A percentile compares a stretch with the other conserved stretches of the same genome.
phyloP scores from a whole-genome alignment of 2,888 invertebrate genomes.

The Drosophila greeni region DNA sequence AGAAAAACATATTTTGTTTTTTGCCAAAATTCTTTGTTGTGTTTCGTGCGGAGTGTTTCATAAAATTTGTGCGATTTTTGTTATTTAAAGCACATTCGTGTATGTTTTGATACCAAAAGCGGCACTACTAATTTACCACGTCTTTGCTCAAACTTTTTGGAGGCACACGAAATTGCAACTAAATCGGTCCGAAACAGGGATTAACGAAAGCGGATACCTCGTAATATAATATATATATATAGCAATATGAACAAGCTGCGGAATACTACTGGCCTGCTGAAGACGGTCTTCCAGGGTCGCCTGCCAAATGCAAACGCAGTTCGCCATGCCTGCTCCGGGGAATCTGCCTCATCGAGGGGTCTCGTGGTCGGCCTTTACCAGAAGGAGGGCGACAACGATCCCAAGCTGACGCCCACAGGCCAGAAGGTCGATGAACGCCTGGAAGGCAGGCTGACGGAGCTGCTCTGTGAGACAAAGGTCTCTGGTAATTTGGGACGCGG shows the following conservation, averaged over 20 bases:
- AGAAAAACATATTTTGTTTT: conserved; percentile 3
- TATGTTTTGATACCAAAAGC: background rate
- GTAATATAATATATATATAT: background rate
- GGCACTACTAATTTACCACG: background rate
- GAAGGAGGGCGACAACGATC: conserved; percentile 76
- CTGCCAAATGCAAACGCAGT: background rate
- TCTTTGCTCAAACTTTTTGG: background rate
- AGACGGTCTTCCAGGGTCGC: background rate
- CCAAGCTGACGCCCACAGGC: conserved; percentile 79
- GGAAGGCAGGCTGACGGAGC: conserved; percentile 78
- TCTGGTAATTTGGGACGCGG: conserved; percentile 73
- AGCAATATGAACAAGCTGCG: conserved; percentile 43
- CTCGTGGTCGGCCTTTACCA: conserved; percentile 80
- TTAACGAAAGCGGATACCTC: background rate
- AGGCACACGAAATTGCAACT: conserved; percentile 11
- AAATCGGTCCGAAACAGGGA: conserved; percentile 10
- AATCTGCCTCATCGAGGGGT: conserved; percentile 74
- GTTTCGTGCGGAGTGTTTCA: conserved; percentile 6
- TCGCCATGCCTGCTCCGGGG: conserved; percentile 39
- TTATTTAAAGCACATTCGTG: background rate
- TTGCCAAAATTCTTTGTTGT: conserved; percentile 26
- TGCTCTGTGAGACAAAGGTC: conserved; percentile 78
- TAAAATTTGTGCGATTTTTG: background rate
- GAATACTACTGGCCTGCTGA: conserved; percentile 15
- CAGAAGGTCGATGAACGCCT: conserved; percentile 79